Conservation (phyloP, 2,113 vertebrate species). For the Tachuris rubrigastra region DNA sequence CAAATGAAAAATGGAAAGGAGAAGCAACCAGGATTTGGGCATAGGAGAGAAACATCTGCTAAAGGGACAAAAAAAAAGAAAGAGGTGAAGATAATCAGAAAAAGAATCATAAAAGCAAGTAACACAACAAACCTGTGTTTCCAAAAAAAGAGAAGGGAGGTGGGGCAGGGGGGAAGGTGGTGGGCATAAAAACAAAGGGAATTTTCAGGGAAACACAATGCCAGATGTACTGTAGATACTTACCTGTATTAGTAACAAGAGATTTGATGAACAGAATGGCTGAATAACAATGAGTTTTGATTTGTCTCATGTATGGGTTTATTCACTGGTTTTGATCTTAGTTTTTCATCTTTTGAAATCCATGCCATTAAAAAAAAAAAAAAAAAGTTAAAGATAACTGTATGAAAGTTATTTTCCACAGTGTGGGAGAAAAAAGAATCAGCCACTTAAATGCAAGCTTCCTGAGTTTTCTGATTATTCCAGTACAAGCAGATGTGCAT, state of each 20-base stretch:
- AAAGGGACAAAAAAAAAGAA: not conserved
- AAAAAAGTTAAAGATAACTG: not conserved
- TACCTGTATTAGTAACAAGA: not conserved
- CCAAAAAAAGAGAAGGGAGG: not conserved
- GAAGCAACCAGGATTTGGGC: not conserved
- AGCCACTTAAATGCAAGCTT: not conserved
- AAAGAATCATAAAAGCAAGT: not conserved
- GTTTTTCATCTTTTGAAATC: not conserved
- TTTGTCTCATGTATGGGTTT: not conserved
- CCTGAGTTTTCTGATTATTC: not conserved
- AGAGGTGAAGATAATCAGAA: not conserved
- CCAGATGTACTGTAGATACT: not conserved
- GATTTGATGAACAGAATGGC: not conserved
- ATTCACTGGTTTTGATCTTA: not conserved
- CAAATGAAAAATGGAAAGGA: slow-evolving; percentile 38
- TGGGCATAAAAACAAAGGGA: not conserved
- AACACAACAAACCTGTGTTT: not conserved
- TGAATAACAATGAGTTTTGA: not conserved
- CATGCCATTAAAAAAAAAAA: not conserved
- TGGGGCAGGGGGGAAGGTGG: not conserved
- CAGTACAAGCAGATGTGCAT: not conserved
- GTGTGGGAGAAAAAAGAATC: not conserved
- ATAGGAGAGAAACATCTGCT: slow-evolving; percentile 36
- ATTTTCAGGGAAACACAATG: not conserved
- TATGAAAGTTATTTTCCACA: not conserved